Evolutionary conservation across 2,113 vertebrate genomes (phyloP), one percentile per base, ranked within the genome.

Genomic region (Isurus oxyrinchus): DNA sequence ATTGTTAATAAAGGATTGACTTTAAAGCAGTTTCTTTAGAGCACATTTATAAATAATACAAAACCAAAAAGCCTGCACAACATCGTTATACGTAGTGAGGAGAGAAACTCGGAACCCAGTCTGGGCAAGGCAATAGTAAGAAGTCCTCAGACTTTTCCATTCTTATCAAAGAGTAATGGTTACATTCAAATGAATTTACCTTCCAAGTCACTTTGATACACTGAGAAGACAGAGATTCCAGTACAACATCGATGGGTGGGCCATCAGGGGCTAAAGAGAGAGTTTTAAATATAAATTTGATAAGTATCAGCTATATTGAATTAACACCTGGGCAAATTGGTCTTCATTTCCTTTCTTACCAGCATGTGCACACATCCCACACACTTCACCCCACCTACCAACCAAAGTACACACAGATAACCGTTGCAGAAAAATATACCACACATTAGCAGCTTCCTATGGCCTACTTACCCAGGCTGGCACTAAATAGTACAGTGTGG

Each of bases 191-290:
- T 94, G 55, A 95, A 96, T 98, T 67, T 98, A 99, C 99, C 99
- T 99, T 99, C 99, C 99, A 99, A 96, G 99, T 99, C 96, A 99
- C 99, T 97, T 99, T 98, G 98, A 99, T 99, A 98, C 98, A 99
- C 97, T 99, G 99, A 53, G 99, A 99, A 21, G 99, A 99, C n/a
- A 99, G 98, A 40, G 99, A 98, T 96, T 99, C 99, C 96, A 99
- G 98, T 66, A 98, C 98, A 49, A 99, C 99, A 96, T 99, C 99
- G 97, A 99, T 99, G 96, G 99, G 99, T 55, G 99, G 98, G 3
- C 99, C 99, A 13, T 99, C 99, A 88, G 99, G 99, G 97, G 99
- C 99, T 99, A 97, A 53, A 69, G 97, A 97, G 96, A 97, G 59
- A 98, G 59, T 19, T 40, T 21, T 7, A 94, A 63, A 63, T n/a